Base-by-base conservation (phyloP, 1,140 invertebrate genomes). In the Lepidotrigona ventralis region DNA sequence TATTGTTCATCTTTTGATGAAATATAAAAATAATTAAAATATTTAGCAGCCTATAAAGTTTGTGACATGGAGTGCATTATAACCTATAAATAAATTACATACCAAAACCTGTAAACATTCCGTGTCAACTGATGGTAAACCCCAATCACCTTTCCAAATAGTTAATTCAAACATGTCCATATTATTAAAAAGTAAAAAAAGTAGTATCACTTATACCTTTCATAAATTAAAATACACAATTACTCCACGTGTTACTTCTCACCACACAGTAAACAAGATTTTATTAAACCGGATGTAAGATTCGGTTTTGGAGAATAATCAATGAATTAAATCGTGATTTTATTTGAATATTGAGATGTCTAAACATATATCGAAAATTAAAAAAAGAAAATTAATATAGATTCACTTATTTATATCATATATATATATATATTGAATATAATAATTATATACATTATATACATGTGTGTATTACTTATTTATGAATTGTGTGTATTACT, bases 131-230 rank as follows among this genome's bases (percentile, higher is more conserved):
- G 97, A 97, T 4, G 98, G 97, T 53, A 98, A 93, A 39, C 97
- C 97, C 97, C 97, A 98, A 91, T 98, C 97, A 19, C 97, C 97
- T 93, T 96, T 95, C 96, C 97, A 98, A 87, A 97, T 95, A 93
- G 97, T 95, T 86, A 98, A 92, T 93, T 96, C 81, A 53, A 81
- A 68, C 21, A 58, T 11, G 63, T 87, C 73, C 76, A 72, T 74
- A 23, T 78, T 73, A 19, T 46, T 14, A 21, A 33, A 87, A 87
- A 56, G 51, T 75, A 15, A 33, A 58, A 68, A 63, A 73, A 70
- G 11, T 33, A 23, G 0, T 19, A 39, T 70, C 46, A 71, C 33
- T 81, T 58, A 63, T 63, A 46, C 46, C 46, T 29, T 60, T 63
- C 19, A 53, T 53, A 63, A 63, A 33, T 54, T 60, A 51, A 69